Conservation (phyloP, 1,140 invertebrate species). For the Hylaeus volcanicus region DNA sequence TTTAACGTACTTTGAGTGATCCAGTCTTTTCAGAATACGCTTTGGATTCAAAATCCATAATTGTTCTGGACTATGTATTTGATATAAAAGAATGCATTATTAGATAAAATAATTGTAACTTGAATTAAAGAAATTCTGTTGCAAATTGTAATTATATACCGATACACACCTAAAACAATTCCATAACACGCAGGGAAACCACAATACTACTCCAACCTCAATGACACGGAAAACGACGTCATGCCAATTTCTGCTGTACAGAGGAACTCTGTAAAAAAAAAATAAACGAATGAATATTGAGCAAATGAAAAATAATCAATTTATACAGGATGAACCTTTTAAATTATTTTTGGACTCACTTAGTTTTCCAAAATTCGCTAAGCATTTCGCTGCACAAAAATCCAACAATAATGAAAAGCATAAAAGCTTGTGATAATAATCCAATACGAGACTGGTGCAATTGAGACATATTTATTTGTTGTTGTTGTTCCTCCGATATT, state of each 20-base stretch:
- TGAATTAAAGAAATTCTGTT: not conserved
- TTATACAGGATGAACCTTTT: not conserved
- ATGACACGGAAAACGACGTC: constrained; percentile 94
- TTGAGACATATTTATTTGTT: constrained; percentile 91
- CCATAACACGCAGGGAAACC: constrained; percentile 97
- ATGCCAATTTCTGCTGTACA: constrained; percentile 94
- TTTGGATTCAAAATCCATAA: constrained; percentile 96
- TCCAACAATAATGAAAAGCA: constrained; percentile 91
- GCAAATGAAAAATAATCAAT: not conserved
- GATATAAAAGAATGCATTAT: constrained; percentile 22
- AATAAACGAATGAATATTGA: constrained; percentile 42
- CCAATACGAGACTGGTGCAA: constrained; percentile 94
- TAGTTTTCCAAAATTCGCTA: constrained; percentile 95
- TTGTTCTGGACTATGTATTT: constrained; percentile 87
- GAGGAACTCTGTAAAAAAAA: constrained; percentile 85
- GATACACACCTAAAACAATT: constrained; percentile 90
- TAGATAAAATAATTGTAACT: not conserved
- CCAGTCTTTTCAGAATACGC: constrained; percentile 86
- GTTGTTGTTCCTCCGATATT: constrained; percentile 68
- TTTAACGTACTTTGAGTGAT: constrained; percentile 76
- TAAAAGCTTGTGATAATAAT: constrained; percentile 91
- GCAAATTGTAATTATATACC: not conserved
- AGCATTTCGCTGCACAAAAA: constrained; percentile 95
- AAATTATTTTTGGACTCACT: constrained; percentile 80
- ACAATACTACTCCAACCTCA: constrained; percentile 95